These are phyloP conservation scores for Sapayoa aenigma DNA, from an alignment of 2,113 vertebrate species.

Conservation along the genomic window DNA sequence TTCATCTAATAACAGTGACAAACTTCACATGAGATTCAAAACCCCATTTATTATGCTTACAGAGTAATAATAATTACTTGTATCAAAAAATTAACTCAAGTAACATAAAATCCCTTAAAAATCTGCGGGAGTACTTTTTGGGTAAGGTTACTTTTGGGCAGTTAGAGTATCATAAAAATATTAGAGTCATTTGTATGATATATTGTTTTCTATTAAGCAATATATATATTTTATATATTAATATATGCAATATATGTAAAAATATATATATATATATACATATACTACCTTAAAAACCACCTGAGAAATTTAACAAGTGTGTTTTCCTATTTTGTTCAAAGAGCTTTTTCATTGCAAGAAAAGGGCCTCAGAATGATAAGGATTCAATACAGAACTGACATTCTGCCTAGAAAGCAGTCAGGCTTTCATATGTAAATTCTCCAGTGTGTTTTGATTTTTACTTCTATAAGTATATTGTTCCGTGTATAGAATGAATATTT, in stretches of 20 bases:
- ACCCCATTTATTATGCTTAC: neutral
- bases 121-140: neutral
- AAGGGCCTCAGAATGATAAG: neutral
- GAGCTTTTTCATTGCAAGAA: neutral
- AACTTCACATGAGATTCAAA: neutral
- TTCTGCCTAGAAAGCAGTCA: conserved; percentile 28
- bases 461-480: conserved; percentile 8
- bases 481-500: neutral
- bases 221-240: neutral
- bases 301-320: neutral
- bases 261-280: neutral
- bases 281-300: neutral
- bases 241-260: too few species aligned
- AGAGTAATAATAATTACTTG: neutral
- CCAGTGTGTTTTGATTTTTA: neutral
- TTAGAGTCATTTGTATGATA: neutral
- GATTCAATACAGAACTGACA: neutral
- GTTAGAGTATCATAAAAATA: neutral
- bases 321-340: neutral
- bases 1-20: neutral
- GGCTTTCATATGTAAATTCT: conserved; percentile 45
- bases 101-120: neutral
- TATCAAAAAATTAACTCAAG: neutral
- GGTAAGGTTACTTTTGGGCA: neutral
- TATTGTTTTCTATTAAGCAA: neutral